Evolutionary conservation across 2,113 vertebrate genomes (phyloP).

Genomic region (Ellobius talpinus): DNA sequence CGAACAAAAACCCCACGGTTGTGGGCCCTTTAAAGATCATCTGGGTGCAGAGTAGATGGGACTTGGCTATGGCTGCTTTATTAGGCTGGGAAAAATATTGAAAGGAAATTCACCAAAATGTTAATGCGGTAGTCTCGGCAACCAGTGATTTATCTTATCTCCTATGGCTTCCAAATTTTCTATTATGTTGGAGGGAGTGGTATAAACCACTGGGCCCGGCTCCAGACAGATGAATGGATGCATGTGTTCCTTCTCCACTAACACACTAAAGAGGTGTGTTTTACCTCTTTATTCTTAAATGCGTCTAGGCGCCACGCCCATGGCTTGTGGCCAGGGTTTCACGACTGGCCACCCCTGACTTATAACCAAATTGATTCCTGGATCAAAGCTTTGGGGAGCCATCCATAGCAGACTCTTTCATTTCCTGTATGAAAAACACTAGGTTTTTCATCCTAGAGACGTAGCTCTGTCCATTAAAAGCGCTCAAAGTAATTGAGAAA

Average conservation of each 20-base stretch:
- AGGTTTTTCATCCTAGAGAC: constrained; percentile 56
- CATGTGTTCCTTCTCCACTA: accelerated
- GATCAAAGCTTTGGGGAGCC: constrained; percentile 1
- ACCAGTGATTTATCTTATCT: neutral
- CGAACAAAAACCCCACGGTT: constrained; percentile 59
- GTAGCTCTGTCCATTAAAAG: neutral
- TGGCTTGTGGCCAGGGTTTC: neutral
- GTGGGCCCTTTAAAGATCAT: constrained; percentile 52
- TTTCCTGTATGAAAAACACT: neutral
- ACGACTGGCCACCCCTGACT: constrained; percentile 17
- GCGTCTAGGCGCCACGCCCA: neutral
- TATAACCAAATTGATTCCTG: constrained; percentile 36
- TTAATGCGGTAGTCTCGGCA: neutral
- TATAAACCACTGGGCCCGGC: neutral
- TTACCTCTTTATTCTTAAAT: neutral
- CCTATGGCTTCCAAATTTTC: neutral
- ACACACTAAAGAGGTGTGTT: neutral
- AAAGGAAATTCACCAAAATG: constrained; percentile 25
- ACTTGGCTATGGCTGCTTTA: neutral
- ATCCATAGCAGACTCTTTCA: neutral
- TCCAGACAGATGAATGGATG: neutral
- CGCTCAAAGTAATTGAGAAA: constrained; percentile 5
- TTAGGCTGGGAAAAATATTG: neutral
- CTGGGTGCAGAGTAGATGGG: neutral
- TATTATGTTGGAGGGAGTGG: neutral